phyloP scores from a whole-genome alignment of 2,888 invertebrate genomes.

The Helicoverpa assulta region DNA sequence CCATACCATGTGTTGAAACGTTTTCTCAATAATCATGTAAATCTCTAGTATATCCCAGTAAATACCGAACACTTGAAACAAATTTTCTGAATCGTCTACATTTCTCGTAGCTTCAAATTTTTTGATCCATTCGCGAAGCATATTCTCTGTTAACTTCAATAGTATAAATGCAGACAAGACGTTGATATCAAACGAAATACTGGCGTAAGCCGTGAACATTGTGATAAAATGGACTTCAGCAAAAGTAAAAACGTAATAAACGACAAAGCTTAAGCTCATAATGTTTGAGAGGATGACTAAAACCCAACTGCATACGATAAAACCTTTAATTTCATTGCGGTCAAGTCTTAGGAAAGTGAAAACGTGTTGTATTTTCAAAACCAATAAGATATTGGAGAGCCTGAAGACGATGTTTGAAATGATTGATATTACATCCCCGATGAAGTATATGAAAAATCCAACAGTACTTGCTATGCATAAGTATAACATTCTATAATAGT shows the following conservation, averaged over 20 bases:
- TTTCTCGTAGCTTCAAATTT: neutral
- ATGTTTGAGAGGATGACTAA: conserved; percentile 15
- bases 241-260: neutral
- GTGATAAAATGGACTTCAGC: neutral
- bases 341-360: conserved; percentile 3
- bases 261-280: neutral
- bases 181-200: conserved; percentile 7
- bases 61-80: neutral
- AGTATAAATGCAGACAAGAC: neutral
- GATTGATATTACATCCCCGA: conserved; percentile 9
- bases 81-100: neutral
- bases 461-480: no score
- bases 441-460: neutral
- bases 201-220: neutral
- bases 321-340: neutral
- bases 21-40: conserved; percentile 10
- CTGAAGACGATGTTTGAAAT: neutral
- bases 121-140: conserved; percentile 18
- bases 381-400: conserved; percentile 12
- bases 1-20: conserved; percentile 16
- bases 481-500: neutral
- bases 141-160: conserved; percentile 10
- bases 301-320: conserved; percentile 10
- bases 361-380: conserved; percentile 20
- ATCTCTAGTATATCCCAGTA: conserved; percentile 14